Percentiles rank a stretch among this genome's conserved stretches.
Evolutionary conservation across 2,113 vertebrate genomes (phyloP).

Genomic region (Antennarius striatus): DNA sequence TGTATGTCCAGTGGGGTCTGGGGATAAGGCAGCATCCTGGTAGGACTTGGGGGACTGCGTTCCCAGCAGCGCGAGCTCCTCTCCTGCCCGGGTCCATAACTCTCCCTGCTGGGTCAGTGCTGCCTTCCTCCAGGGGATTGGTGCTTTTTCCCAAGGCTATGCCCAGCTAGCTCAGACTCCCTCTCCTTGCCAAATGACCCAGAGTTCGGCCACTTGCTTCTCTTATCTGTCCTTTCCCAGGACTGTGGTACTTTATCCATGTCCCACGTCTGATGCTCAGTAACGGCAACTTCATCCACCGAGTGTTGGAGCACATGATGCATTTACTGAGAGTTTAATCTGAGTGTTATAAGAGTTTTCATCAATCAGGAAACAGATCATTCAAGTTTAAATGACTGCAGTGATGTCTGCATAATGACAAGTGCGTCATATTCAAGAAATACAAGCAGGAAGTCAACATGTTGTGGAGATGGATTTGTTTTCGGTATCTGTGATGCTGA

Average conservation of each 20-base stretch:
- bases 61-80: conserved; percentile 84
- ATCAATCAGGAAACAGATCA: too few relatives aligned
- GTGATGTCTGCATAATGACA: too few relatives aligned
- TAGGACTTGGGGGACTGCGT: conserved; percentile 86
- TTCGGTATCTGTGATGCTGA: too few relatives aligned
- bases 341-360: too few relatives aligned
- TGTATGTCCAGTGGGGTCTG: conserved; percentile 78
- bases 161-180: conserved; percentile 65
- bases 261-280: conserved; percentile 50
- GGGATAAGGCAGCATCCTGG: conserved; percentile 82
- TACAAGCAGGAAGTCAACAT: too few relatives aligned
- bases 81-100: conserved; percentile 54
- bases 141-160: conserved; percentile 77
- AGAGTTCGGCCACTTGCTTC: conserved; percentile 68
- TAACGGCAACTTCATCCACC: conserved; percentile 21
- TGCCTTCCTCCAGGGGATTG: conserved; percentile 66
- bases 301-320: too few relatives aligned
- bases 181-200: conserved; percentile 72
- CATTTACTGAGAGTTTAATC: too few relatives aligned
- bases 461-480: too few relatives aligned
- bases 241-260: conserved; percentile 65
- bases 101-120: conserved; percentile 59
- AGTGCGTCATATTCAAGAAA: too few relatives aligned
- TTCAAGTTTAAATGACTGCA: too few relatives aligned
- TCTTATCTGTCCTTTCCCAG: conserved; percentile 76